Base-by-base conservation (phyloP, 1,140 invertebrate genomes). In the Zaprionus capensis region DNA sequence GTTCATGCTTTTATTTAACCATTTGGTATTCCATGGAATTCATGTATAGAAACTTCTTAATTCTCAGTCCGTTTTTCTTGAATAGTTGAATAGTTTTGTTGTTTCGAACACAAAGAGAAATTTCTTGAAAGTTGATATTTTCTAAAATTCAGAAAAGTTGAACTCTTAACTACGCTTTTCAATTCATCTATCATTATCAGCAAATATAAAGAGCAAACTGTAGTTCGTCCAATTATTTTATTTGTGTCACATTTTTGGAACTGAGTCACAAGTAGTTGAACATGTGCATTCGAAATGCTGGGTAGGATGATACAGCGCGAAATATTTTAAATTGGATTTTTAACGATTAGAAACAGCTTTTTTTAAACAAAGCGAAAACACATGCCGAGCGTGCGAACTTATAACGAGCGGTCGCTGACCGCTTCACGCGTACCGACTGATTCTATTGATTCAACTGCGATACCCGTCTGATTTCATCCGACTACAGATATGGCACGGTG, bases 381-480 rank as follows among this genome's bases (percentile, higher is more conserved):
- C 5, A 26, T 11, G n/a, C 9, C 6, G 24, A 56, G 2, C 22
- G 22, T 26, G 22, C 53, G 26, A 28, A 56, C 41, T 44, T 14
- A 56, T 56, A 5, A 51, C n/a, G 7, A 17, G 7, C 41, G 41
- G 41, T 46, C 41, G 41, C 41, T 46, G 41, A 46, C 41, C 41
- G 41, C 7, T 7, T 5, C 6, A 17, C 41, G 38, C 7, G 41
- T 46, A 46, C 41, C 41, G 41, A 46, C n/a, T 46, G 41, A 46
- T 46, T 34, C 36, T 36, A 73, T 20, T 46, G 41, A 46, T 46
- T 34, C 49, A 36, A 73, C 26, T 20, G 9, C 15, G 22, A 7
- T 46, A 24, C 15, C 15, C 17, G 22, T 46, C 51, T 26, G 53
- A 38, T 34, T 20, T 28, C 22, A 57, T 58, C 5, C 15, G 6